Evolutionary conservation across 2,113 vertebrate genomes (phyloP), one percentile per base, ranked within the genome.

Genomic region (Peromyscus californicus): DNA sequence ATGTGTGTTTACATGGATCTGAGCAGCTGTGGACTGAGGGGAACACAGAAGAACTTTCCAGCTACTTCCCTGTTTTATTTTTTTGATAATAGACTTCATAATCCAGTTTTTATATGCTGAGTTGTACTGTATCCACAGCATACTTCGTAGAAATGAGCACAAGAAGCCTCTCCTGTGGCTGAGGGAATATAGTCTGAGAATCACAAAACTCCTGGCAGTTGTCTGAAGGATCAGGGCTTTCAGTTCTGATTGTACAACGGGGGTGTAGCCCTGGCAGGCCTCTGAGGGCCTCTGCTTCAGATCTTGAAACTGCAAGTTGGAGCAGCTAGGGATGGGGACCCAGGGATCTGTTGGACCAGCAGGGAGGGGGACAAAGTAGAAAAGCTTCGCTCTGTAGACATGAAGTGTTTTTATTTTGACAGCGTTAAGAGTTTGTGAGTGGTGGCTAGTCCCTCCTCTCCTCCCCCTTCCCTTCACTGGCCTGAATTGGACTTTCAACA

Each of bases 341-440:
- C n/a, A 39, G n/a, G 78, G 57, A 42, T 89, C 15, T 51, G 57
- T 0, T 8, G 83, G 36, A 51, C 61, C 54, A 54, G 29, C 2
- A 4, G 13, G 21, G 54, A 45, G 51, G 69, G 45, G 86, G 59
- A 92, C 17, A 69, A 54, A 84, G 24, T 75, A 63, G 70, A 42
- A 86, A 75, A 82, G 57, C 78, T 83, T 92, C 54, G 67, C 51
- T 82, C 72, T 0, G 26, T 70, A 84, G 45, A 48, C 67, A 33
- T 8, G 31, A 8, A 11, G 36, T 3, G 12, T 57, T 88, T 97
- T 97, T 96, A 95, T 95, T 95, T 80, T 75, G 59, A 63, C 67
- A 90, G 69, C 42, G 10, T 76, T 51, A 57, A 24, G 1, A 22
- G 22, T 36, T 24, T 33, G 17, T 19, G 39, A 8, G 19, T 17